Percentiles rank a stretch among this genome's conserved stretches.
Conservation (phyloP, 2,888 invertebrate genomes). For the Ryuthela nishihirai region DNA sequence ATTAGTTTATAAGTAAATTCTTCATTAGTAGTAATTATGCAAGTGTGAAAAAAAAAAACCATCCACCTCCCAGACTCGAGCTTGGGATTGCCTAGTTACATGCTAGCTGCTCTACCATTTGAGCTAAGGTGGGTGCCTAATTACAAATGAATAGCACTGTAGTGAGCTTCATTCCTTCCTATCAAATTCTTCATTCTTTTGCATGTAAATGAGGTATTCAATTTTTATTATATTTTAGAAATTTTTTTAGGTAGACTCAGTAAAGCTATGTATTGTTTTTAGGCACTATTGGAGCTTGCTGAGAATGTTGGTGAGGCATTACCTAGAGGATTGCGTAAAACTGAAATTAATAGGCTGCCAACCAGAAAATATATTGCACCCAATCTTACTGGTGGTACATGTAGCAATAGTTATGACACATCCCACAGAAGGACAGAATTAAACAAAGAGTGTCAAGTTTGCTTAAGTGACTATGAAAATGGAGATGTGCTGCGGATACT, state of each 20-base stretch:
- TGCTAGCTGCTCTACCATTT: no score
- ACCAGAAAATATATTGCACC: constrained; percentile 22
- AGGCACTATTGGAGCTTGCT: constrained; percentile 30
- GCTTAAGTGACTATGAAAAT: constrained; percentile 47
- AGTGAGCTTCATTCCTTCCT: no score
- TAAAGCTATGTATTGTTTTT: neutral
- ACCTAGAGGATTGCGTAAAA: constrained; percentile 23
- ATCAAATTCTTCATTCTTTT: no score
- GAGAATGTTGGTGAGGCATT: constrained; percentile 30
- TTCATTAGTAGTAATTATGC: no score
- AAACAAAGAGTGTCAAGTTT: constrained; percentile 46
- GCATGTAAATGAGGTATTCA: constrained; percentile 7
- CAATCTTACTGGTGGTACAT: neutral
- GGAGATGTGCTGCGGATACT: constrained; percentile 46
- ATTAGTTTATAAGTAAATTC: no score
- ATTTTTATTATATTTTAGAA: neutral
- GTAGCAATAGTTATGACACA: neutral
- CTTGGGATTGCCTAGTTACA: no score
- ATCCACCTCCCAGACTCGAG: no score
- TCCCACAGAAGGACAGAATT: constrained; percentile 20
- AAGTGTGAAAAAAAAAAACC: no score
- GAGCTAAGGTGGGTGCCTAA: no score
- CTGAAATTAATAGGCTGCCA: constrained; percentile 39
- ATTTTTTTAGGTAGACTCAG: neutral
- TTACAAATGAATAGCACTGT: no score